Base-by-base conservation (phyloP, 2,888 invertebrate genomes). In the Elmis aenea region DNA sequence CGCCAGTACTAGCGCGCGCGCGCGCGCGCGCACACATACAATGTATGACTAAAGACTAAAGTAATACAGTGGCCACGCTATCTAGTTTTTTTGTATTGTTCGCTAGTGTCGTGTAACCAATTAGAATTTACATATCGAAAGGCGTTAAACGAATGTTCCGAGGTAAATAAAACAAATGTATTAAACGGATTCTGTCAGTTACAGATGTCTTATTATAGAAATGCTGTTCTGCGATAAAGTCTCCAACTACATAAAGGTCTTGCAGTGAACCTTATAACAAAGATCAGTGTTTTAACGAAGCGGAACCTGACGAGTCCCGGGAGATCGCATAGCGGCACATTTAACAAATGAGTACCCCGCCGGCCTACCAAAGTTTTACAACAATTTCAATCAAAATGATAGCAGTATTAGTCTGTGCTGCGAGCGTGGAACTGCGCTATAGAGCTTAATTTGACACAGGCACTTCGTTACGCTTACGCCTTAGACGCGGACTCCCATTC, bases 331-430 rank as follows among this genome's bases (percentile, higher is more conserved):
- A 46, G 51, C 46, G 52, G 52, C 54, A 51, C 56, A 55, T 60
- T 60, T 59, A 59, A 60, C 57, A 61, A 61, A 61, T 59, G 59
- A 58, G 50, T 55, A 53, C 51, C 50, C 49, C 51, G 40, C 36
- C 29, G 46, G 50, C 52, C 49, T 52, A 51, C 55, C 55, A 58
- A 60, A 61, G 60, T 61, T 61, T 61, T 59, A 58, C 58, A 61
- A 61, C 61, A 59, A 60, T 60, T 61, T 61, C 60, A 60, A 61
- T 61, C 61, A 61, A 61, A 61, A 57, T 59, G 58, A 60, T 59
- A 59, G 54, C 58, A 54, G 54, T 54, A 59, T 59, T 58, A 57
- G 58, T 58, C 48, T 50, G 50, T 42, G 45, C 46, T 45, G 46
- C 44, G 48, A 39, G 46, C 46, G 50, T 47, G 42, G 42, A 46